Evolutionary conservation across 2,797 vertebrate species (phyloP).

Genomic region (Melopsittacus undulatus): DNA sequence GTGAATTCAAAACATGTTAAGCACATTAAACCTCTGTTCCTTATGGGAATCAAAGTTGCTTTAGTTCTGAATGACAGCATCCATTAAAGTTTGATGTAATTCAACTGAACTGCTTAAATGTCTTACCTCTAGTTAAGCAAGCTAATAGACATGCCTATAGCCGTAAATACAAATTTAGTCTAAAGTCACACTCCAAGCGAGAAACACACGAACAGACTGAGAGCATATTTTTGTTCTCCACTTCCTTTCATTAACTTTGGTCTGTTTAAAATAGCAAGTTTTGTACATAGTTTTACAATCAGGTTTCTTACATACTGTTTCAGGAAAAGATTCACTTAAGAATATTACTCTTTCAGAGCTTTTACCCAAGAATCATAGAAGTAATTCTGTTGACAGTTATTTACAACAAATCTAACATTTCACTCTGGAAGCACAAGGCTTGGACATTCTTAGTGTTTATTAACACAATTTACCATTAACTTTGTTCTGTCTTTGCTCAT

Average conservation of each 20-base stretch:
- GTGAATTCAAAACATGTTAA: slow-evolving; percentile 23
- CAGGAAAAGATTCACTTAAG: neutral
- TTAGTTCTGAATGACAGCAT: slow-evolving; percentile 9
- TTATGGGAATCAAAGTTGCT: neutral
- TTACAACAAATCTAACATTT: neutral
- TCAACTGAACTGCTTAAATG: neutral
- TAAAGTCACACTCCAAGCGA: neutral
- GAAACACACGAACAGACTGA: neutral
- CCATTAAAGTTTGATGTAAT: slow-evolving; percentile 31
- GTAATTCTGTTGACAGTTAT: neutral
- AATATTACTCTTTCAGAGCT: neutral
- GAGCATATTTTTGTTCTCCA: neutral
- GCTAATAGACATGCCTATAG: neutral
- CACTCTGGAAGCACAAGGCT: neutral
- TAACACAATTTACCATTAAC: neutral
- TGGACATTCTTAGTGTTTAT: neutral
- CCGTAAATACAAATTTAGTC: neutral
- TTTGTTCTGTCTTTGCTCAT: neutral
- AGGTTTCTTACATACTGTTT: neutral
- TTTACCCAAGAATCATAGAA: neutral
- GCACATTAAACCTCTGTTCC: neutral
- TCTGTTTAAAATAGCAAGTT: neutral
- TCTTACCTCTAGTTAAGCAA: neutral
- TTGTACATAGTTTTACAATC: neutral
- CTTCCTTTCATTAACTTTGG: neutral